Percentiles rank a stretch among this genome's conserved stretches.
phyloP scores from a whole-genome alignment of 2,113 vertebrate species.

The Grammomys surdaster region DNA sequence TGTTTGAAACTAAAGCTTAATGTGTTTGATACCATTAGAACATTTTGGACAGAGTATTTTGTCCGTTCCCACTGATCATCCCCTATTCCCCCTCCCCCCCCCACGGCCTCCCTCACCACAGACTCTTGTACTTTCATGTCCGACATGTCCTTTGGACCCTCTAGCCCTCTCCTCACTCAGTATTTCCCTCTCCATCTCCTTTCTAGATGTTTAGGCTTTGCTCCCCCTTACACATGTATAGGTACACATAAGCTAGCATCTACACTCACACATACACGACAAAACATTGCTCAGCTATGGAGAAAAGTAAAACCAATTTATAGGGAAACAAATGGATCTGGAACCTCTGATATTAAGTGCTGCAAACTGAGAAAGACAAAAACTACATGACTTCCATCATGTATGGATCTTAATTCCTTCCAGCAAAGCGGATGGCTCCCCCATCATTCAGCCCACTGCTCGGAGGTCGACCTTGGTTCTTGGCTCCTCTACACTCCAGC shows the following conservation, averaged over 20 bases:
- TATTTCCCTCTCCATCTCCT: not conserved
- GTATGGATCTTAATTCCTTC: not conserved
- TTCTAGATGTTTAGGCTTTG: not conserved
- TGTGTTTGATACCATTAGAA: not conserved
- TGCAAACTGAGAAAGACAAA: not conserved
- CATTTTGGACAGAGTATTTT: not conserved
- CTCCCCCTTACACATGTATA: too few species aligned
- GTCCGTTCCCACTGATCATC: not conserved
- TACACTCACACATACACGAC: not conserved
- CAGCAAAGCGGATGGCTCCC: not conserved
- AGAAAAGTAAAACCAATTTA: not conserved
- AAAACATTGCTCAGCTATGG: not conserved
- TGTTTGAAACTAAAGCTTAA: not conserved
- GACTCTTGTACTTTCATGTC: not conserved
- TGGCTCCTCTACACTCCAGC: not conserved
- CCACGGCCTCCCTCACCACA: not conserved
- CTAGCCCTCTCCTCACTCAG: not conserved
- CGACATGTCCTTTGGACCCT: too few species aligned
- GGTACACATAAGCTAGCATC: not conserved
- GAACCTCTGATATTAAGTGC: not conserved
- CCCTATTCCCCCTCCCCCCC: fast-evolving
- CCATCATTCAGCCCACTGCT: not conserved
- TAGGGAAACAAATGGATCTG: not conserved
- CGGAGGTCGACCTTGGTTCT: not conserved
- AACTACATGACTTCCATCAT: not conserved